Percentiles rank a stretch among this genome's conserved stretches.
phyloP scores from a whole-genome alignment of 1,140 invertebrate species.

The Ceratina calcarata region DNA sequence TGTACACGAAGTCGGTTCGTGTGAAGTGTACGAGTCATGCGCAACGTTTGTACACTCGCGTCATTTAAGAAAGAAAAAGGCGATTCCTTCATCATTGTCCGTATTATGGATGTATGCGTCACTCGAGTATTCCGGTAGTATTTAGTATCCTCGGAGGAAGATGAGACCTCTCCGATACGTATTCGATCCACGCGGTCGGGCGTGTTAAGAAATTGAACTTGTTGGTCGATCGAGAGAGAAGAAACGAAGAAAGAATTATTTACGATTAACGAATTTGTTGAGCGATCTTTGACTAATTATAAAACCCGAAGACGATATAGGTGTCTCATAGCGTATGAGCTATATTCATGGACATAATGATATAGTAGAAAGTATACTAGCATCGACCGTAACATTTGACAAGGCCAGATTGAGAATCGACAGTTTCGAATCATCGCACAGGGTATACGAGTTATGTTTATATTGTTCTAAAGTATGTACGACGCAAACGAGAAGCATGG shows the following conservation, averaged over 20 bases:
- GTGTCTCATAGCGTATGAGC: constrained; percentile 73
- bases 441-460: constrained; percentile 74
- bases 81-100: background rate
- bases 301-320: constrained; percentile 73
- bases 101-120: background rate
- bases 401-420: constrained; percentile 66
- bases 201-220: constrained; percentile 1
- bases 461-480: constrained; percentile 68
- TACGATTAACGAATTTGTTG: constrained; percentile 15
- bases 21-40: constrained; percentile 1
- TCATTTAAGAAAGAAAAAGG: background rate
- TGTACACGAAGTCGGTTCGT: background rate
- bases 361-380: constrained; percentile 65
- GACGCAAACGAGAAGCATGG: constrained; percentile 25
- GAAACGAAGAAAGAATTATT: constrained; percentile 18
- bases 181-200: constrained; percentile 15
- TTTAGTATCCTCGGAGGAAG: background rate
- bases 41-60: constrained; percentile 37
- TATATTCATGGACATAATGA: constrained; percentile 71
- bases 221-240: constrained; percentile 8
- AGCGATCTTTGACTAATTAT: constrained; percentile 58
- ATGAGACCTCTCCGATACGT: constrained; percentile 4
- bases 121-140: constrained; percentile 6
- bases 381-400: constrained; percentile 58
- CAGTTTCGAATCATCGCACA: constrained; percentile 65